Base-by-base conservation (phyloP, 2,113 vertebrate genomes). In the Orycteropus afer region DNA sequence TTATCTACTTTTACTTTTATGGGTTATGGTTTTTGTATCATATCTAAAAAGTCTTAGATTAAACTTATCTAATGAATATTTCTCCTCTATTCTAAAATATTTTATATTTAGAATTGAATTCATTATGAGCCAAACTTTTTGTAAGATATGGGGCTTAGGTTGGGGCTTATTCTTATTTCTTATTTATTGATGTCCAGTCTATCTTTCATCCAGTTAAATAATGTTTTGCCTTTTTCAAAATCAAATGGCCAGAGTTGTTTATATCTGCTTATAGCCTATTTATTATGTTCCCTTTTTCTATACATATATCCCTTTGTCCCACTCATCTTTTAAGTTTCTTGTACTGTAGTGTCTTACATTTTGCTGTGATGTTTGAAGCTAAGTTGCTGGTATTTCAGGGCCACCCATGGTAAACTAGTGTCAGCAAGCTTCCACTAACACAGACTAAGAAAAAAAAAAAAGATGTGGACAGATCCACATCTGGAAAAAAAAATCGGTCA, bases 211-310 rank as follows among this genome's bases (percentile, higher is more conserved):
- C 12, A n/a, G 32, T 86, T 22, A 67, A 40, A 53, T 59, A 5
- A 15, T 61, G 1, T 29, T 67, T 11, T 32, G 4, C 27, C 1
- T 42, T 55, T 51, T 10, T 63, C 25, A 74, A 29, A 67, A 49
- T 29, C 3, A 4, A 3, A 1, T 27, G 53, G 15, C 53, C 1
- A 3, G 29, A 27, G 20, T 32, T 47, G 27, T 29, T 1, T 42
- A 67, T 3, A 23, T 57, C 25, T 84, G 1, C 23, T 45, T 53
- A 6, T 37, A 67, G 25, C 59, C 8, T 37, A n/a, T n/a, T 53
- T 53, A 0, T 2, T 34, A 6, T 59, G 7, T 67, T 86, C 27
- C 9, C 27, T 13, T 37, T 34, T 45, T 65, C 29, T 34, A 0
- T 17, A 32, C 57, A 32, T 71, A 45, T 1, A 23, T 17, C 5